phyloP scores from a whole-genome alignment of 2,797 vertebrate species.

The Coracias cyanogaster region DNA sequence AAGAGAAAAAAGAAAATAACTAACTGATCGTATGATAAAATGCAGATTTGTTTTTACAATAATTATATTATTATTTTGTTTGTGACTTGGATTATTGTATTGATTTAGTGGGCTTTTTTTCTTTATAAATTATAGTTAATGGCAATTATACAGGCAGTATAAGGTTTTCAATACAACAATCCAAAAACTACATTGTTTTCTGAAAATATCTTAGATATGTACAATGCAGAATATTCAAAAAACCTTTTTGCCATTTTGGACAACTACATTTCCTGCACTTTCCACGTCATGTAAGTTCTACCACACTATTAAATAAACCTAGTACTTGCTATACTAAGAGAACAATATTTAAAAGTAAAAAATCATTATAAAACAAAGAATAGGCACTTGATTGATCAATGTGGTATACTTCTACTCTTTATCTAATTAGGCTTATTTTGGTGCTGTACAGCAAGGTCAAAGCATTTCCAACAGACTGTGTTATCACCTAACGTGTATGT shows the following conservation, averaged over 20 bases:
- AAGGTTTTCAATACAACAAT: background rate
- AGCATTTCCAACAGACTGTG: background rate
- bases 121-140: background rate
- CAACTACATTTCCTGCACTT: background rate
- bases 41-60: background rate
- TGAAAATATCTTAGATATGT: background rate
- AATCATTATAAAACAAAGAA: background rate
- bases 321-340: background rate
- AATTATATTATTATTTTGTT: background rate
- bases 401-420: background rate
- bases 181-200: fast-evolving
- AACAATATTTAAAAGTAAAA: background rate
- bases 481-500: background rate
- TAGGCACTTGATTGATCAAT: background rate
- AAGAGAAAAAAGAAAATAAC: background rate
- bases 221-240: background rate
- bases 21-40: background rate
- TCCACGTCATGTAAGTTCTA: background rate
- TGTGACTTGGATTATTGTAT: background rate
- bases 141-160: background rate
- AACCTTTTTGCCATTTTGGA: background rate
- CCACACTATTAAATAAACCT: background rate
- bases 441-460: background rate
- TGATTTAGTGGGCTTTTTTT: background rate
- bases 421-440: background rate